Base-by-base conservation (phyloP, 2,888 invertebrate genomes). In the Hoplodrina ambigua region DNA sequence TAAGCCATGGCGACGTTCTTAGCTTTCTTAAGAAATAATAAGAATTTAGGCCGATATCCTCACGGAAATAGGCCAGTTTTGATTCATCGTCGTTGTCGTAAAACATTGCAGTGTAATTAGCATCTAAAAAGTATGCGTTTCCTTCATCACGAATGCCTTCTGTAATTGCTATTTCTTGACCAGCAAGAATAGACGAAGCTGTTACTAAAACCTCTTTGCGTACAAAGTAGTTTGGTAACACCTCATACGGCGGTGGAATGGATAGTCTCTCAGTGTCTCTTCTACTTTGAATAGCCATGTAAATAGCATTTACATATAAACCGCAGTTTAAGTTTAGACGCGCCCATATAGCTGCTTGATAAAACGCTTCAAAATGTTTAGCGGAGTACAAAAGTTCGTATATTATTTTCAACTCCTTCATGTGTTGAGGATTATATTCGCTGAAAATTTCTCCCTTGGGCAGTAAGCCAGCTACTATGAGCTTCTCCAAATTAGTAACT, bases 31-130 rank as follows among this genome's bases (percentile, higher is more conserved):
- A 96, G 89, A 96, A 97, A 92, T 97, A 97, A 91, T 96, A 97
- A 0, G 96, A 89, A 89, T 97, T 97, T 75, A 97, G 92, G 60
- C 97, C 97, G 69, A 97, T 92, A 86, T 97, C 97, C 90, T 98
- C 97, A n/a, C 96, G 96, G 90, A 97, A 97, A 89, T 97, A 97
- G 56, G 97, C 96, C 67, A 97, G 83, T 83, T 96, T 96, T 72
- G 96, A 95, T 78, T 97, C 97, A n/a, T 94, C 90, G 75, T 92
- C 88, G 54, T 93, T 92, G 52, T 93, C 91, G 63, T 89, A 90
- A 73, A 94, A 92, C 70, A 93, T 88, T 19, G 87, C 82, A 60
- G 96, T 95, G 64, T 96, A 96, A 82, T 95, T 94, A 41, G 93
- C 90, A 70, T 93, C 91, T 44, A 96, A 79, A 58, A 90, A 87